Evolutionary conservation across 2,113 vertebrate genomes (phyloP).

Genomic region (Calidris pygmaea): DNA sequence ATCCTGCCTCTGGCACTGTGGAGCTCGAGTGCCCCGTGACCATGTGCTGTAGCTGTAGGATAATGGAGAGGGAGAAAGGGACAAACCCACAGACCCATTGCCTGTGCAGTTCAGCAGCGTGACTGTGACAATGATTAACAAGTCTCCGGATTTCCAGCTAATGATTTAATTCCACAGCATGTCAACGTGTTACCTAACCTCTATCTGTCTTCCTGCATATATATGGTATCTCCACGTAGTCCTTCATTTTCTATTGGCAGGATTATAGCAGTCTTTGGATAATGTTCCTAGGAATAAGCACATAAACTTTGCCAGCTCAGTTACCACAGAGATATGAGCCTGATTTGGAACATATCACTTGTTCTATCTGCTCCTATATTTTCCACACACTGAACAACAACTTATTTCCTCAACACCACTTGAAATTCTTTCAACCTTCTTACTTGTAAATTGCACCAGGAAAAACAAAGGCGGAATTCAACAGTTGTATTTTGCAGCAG

Average conservation of each 20-base stretch:
- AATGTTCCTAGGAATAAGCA: background rate
- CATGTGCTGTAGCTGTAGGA: background rate
- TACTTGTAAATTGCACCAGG: background rate
- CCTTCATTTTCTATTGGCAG: background rate
- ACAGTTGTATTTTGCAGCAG: background rate
- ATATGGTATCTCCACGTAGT: background rate
- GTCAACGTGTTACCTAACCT: background rate
- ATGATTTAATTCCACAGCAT: background rate
- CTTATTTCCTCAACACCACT: background rate
- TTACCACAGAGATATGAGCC: background rate
- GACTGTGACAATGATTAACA: background rate
- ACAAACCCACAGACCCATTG: background rate
- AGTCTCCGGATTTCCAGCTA: background rate
- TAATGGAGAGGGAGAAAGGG: background rate
- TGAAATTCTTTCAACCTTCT: background rate
- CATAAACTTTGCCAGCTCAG: background rate
- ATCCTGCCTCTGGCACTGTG: background rate
- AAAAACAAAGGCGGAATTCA: background rate
- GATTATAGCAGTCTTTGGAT: background rate
- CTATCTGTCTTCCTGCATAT: background rate
- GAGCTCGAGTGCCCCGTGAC: accelerated
- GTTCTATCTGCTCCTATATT: background rate
- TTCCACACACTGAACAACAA: background rate
- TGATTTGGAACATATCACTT: background rate
- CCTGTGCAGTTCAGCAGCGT: background rate